phyloP scores from a whole-genome alignment of 2,113 vertebrate species.

The Tragelaphus scriptus region DNA sequence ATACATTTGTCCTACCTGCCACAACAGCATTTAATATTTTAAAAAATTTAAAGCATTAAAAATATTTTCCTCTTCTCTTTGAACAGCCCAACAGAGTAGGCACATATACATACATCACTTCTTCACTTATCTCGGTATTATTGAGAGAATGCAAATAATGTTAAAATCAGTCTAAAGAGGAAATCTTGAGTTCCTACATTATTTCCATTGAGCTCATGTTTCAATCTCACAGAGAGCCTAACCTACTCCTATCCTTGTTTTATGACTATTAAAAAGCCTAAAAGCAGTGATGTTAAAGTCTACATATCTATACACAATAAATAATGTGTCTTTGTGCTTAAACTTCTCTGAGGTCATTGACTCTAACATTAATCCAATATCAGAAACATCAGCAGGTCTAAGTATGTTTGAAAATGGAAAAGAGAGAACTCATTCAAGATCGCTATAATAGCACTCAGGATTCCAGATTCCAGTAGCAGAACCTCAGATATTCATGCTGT shows the following conservation, averaged over 20 bases:
- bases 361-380: neutral
- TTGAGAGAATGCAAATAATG: neutral
- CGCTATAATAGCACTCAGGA: rapidly evolving
- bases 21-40: constrained; percentile 55
- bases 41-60: constrained; percentile 55
- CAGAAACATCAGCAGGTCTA: neutral
- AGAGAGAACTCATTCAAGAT: neutral
- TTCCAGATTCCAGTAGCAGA: neutral
- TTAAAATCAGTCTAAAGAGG: neutral
- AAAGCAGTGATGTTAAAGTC: neutral
- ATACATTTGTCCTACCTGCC: constrained; percentile 57
- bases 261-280: neutral
- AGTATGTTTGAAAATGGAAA: neutral
- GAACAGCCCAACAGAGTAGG: neutral
- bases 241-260: neutral
- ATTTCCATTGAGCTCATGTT: neutral
- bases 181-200: neutral
- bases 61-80: neutral
- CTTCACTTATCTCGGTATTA: neutral
- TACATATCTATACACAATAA: neutral
- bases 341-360: neutral
- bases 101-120: neutral
- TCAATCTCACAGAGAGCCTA: neutral
- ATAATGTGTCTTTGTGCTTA: neutral
- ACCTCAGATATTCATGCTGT: too few relatives aligned